Conservation (phyloP, 1,140 invertebrate species). For the Littorina saxatilis region DNA sequence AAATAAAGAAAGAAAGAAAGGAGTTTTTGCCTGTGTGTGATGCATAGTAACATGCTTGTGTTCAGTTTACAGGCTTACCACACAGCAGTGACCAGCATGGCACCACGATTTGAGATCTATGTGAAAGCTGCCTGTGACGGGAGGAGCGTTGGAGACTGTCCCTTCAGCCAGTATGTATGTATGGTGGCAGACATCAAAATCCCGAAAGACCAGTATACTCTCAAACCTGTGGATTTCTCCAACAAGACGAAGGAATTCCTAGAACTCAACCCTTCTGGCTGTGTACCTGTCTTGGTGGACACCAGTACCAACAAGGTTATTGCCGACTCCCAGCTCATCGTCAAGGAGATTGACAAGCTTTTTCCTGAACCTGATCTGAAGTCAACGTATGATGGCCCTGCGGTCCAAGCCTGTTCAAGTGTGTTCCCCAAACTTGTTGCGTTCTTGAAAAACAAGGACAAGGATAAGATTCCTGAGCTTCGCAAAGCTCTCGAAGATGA, state of each 20-base stretch:
- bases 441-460: slow-evolving; percentile 75
- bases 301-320: slow-evolving; percentile 54
- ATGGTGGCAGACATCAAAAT: slow-evolving; percentile 77
- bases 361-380: slow-evolving; percentile 72
- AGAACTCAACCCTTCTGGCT: slow-evolving; percentile 72
- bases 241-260: slow-evolving; percentile 77
- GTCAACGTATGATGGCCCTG: slow-evolving; percentile 69
- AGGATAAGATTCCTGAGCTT: slow-evolving; percentile 64
- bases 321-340: slow-evolving; percentile 77
- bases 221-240: slow-evolving; percentile 75
- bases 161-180: slow-evolving; percentile 77
- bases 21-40: too few species aligned
- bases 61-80: background rate
- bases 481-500: slow-evolving; percentile 73
- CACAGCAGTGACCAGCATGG: background rate
- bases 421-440: slow-evolving; percentile 79
- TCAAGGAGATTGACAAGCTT: slow-evolving; percentile 74
- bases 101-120: slow-evolving; percentile 67
- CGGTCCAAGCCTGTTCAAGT: slow-evolving; percentile 73
- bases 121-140: slow-evolving; percentile 78
- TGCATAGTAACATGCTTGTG: too few species aligned
- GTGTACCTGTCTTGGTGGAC: slow-evolving; percentile 76
- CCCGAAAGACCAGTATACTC: slow-evolving; percentile 63
- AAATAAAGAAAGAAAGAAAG: too few species aligned
- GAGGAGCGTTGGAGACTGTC: slow-evolving; percentile 77